Conservation (phyloP, 2,888 invertebrate species). For the Hydraecia micacea region DNA sequence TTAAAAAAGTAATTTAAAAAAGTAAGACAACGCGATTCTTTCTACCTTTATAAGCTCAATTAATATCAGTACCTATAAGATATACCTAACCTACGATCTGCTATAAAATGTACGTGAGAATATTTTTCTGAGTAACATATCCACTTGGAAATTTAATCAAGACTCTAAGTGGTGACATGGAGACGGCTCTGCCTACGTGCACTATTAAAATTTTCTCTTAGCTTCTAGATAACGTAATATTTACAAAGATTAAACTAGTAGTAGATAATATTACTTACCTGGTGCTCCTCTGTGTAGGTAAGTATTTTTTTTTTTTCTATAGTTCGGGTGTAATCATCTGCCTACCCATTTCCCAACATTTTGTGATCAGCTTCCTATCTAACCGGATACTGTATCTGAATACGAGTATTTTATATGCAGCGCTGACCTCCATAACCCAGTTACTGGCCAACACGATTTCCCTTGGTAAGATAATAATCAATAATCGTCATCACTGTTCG, state of each 20-base stretch:
- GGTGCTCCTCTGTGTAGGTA: neutral
- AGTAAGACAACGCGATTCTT: too few species aligned
- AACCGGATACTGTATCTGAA: too few species aligned
- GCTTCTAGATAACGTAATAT: neutral
- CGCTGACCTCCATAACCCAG: too few species aligned
- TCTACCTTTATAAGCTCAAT: neutral
- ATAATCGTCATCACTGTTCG: neutral
- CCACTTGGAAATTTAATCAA: slow-evolving; percentile 52
- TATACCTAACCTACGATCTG: neutral
- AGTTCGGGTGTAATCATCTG: neutral
- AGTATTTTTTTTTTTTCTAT: neutral
- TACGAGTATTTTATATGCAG: too few species aligned
- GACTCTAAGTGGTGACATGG: slow-evolving; percentile 40
- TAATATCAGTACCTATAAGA: neutral
- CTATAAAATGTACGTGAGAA: slow-evolving; percentile 31
- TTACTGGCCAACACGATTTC: too few species aligned
- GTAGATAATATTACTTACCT: neutral
- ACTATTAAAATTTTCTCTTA: slow-evolving; percentile 40
- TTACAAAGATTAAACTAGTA: neutral
- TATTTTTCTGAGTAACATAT: slow-evolving; percentile 33
- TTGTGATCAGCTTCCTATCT: too few species aligned
- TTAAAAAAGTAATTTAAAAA: too few species aligned
- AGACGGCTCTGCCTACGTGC: slow-evolving; percentile 25
- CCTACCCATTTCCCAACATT: too few species aligned
- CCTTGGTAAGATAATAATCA: too few species aligned